Percentiles rank a stretch among this genome's conserved stretches.
Evolutionary conservation across 30 jellyfish, hydroid and myxozoan genomes (phyloP).

Genomic region (Turritopsis rubra): DNA sequence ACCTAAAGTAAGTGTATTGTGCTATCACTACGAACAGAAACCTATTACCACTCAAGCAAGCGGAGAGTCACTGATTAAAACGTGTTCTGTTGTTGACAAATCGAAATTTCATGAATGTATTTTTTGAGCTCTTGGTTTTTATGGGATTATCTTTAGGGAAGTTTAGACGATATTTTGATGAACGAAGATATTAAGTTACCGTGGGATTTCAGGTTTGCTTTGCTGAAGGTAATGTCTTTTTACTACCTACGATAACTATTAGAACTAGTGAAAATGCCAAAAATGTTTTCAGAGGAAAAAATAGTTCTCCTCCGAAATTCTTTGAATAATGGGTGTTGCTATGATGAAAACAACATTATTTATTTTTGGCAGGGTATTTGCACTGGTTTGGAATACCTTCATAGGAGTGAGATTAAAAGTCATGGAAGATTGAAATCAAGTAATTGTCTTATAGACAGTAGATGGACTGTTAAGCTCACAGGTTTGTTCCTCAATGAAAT

Average conservation of each 20-base stretch:
- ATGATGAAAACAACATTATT: not conserved
- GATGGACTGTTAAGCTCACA: constrained; percentile 85
- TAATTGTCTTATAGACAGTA: constrained; percentile 78
- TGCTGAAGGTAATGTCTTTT: constrained; percentile 50
- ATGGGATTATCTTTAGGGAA: constrained; percentile 39
- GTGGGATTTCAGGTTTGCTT: constrained; percentile 83
- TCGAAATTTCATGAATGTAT: not conserved
- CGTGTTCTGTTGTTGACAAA: too few species aligned
- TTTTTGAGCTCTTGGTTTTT: not conserved
- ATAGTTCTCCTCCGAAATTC: not conserved
- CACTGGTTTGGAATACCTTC: constrained; percentile 68
- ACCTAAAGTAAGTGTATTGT: constrained; percentile 58
- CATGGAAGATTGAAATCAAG: constrained; percentile 92
- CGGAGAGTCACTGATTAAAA: too few species aligned
- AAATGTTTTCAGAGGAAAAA: not conserved
- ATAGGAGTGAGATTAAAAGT: constrained; percentile 71
- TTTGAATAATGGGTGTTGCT: not conserved
- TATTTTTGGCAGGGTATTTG: constrained; percentile 38
- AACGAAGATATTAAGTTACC: constrained; percentile 81
- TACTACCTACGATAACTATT: not conserved
- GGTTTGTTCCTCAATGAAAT: constrained; percentile 32
- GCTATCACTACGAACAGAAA: too few species aligned
- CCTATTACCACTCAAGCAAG: too few species aligned
- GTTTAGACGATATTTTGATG: constrained; percentile 61
- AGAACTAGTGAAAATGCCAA: not conserved